Conservation (phyloP, 2,113 vertebrate genomes). For the Rhagologus leucostigma region DNA sequence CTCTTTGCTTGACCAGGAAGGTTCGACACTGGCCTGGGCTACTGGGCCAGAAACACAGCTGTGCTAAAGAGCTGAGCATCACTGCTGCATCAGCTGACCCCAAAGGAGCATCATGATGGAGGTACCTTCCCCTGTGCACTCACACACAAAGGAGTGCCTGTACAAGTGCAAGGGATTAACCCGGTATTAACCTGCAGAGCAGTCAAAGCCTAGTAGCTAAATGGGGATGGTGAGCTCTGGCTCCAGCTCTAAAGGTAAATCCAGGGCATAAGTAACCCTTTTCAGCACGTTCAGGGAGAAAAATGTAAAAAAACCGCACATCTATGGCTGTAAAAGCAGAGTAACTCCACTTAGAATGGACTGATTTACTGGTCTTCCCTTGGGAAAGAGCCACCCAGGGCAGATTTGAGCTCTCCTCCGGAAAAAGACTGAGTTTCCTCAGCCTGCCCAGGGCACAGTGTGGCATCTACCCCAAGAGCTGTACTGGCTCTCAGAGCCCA, state of each 20-base stretch:
- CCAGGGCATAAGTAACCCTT: not conserved
- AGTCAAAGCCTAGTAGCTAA: not conserved
- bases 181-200: not conserved
- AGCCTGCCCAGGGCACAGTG: not conserved
- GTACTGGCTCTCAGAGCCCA: not conserved
- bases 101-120: not conserved
- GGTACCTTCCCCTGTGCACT: fast-evolving
- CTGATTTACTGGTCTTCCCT: not conserved
- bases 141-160: not conserved
- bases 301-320: not conserved
- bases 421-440: not conserved
- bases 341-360: not conserved
- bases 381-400: not conserved
- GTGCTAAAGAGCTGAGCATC: not conserved
- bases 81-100: not conserved
- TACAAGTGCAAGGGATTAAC: not conserved
- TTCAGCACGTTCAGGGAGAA: not conserved
- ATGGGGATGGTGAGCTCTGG: not conserved
- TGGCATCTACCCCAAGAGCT: not conserved
- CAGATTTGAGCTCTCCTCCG: not conserved
- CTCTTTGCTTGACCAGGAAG: not conserved
- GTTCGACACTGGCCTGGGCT: not conserved
- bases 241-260: not conserved
- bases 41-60: not conserved
- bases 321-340: not conserved